phyloP scores from a whole-genome alignment of 2,888 invertebrate genomes.

The Scelioninae gen. 2 region DNA sequence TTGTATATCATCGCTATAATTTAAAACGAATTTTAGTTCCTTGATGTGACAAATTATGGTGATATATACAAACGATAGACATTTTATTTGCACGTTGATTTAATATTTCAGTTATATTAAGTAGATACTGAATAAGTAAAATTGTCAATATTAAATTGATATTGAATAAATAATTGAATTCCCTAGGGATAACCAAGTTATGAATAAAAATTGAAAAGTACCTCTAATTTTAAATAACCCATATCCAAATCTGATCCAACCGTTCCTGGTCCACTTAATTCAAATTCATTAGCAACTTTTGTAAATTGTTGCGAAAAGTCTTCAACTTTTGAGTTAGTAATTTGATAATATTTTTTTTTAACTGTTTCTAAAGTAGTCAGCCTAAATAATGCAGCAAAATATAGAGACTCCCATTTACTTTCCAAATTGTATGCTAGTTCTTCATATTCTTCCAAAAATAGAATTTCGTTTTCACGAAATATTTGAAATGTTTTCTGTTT shows the following conservation, averaged over 20 bases:
- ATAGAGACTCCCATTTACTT: conserved; percentile 82
- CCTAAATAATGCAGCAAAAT: conserved; percentile 82
- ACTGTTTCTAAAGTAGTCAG: conserved; percentile 84
- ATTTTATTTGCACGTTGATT: no score
- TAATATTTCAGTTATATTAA: no score
- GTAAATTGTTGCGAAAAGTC: conserved; percentile 79
- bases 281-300: conserved; percentile 85
- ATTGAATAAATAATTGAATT: no score
- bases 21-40: no score
- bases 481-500: conserved; percentile 85
- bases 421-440: conserved; percentile 79
- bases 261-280: conserved; percentile 86
- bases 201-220: conserved; percentile 64
- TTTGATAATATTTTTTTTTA: conserved; percentile 90
- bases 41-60: no score
- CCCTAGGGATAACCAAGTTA: no score
- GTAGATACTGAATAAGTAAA: no score
- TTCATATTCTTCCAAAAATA: conserved; percentile 79
- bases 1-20: no score
- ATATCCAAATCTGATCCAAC: conserved; percentile 86
- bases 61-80: no score
- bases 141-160: no score
- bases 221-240: conserved; percentile 83
- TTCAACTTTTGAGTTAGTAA: conserved; percentile 86
- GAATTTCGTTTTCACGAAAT: conserved; percentile 83